phyloP scores from a whole-genome alignment of 2,888 invertebrate species.

The Aelia acuminata region DNA sequence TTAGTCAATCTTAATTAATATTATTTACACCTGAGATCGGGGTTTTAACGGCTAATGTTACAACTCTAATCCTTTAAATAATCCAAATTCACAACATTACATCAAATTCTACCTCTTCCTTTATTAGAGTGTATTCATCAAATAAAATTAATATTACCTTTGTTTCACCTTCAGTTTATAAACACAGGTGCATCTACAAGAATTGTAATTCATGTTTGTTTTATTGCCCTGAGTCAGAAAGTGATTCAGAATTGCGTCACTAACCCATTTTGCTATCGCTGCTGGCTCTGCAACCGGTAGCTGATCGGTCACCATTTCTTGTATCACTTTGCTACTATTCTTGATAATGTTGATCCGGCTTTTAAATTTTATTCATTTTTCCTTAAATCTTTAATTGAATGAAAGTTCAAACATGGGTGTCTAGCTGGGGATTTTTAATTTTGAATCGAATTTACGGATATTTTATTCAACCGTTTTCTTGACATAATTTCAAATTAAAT shows the following conservation, averaged over 20 bases:
- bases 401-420: no score
- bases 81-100: no score
- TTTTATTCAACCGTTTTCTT: no score
- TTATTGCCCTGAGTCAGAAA: background rate
- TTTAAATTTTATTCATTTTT: background rate
- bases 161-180: no score
- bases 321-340: background rate
- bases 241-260: background rate
- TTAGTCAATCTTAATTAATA: no score
- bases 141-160: no score
- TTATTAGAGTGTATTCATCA: background rate
- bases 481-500: no score
- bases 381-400: no score
- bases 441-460: no score
- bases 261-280: background rate
- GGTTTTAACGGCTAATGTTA: background rate
- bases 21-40: no score
- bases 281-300: background rate
- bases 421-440: no score
- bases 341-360: background rate
- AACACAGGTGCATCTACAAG: background rate
- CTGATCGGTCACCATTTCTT: background rate
- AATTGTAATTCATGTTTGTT: background rate
- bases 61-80: background rate
- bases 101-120: background rate